Conservation (phyloP, 2,113 vertebrate genomes). For the Hyperopisus bebe region DNA sequence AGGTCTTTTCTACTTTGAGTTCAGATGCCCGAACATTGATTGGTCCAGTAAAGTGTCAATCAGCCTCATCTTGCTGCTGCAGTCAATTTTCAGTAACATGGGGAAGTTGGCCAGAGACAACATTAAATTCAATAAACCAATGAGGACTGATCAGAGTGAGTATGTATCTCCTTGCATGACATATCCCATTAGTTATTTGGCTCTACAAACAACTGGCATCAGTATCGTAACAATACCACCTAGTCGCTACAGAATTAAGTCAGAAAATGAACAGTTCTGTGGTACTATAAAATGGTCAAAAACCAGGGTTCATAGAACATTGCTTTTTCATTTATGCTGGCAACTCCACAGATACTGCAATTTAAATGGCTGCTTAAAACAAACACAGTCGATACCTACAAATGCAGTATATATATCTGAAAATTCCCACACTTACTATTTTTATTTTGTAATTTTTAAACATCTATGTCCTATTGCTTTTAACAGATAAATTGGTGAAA, state of each 20-base stretch:
- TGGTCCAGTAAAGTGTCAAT: slow-evolving; percentile 18
- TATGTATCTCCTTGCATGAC: neutral
- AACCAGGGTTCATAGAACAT: neutral
- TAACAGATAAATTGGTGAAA: neutral
- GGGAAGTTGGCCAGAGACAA: neutral
- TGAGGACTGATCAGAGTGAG: neutral
- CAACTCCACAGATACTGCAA: neutral
- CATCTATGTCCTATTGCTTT: neutral
- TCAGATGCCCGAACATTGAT: slow-evolving; percentile 12
- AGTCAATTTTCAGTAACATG: slow-evolving; percentile 21
- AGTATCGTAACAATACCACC: neutral
- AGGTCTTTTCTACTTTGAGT: neutral
- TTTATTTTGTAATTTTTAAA: neutral
- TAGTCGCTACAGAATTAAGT: neutral
- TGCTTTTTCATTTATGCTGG: neutral
- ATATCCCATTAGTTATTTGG: neutral
- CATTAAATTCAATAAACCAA: slow-evolving; percentile 23
- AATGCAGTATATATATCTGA: neutral
- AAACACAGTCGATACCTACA: neutral
- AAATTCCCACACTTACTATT: neutral
- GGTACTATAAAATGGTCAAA: neutral
- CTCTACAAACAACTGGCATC: neutral
- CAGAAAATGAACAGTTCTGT: neutral
- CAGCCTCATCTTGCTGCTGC: slow-evolving; percentile 16
- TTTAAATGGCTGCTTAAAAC: neutral